phyloP scores from a whole-genome alignment of 2,888 invertebrate species.

The Melieria omissa region DNA sequence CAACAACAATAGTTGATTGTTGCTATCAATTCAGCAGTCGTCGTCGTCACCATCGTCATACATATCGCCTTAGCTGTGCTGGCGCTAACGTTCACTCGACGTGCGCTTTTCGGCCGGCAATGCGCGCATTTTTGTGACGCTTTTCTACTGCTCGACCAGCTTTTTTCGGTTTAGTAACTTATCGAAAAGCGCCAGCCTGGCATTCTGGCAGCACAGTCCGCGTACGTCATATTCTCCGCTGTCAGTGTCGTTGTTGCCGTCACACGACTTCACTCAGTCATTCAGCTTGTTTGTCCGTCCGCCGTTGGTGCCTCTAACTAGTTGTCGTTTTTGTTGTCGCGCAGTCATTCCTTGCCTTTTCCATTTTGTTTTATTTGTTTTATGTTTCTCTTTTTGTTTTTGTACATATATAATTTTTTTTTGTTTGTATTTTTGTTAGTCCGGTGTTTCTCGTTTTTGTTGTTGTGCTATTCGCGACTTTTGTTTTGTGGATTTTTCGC shows the following conservation, averaged over 20 bases:
- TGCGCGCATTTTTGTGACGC: conserved; percentile 7
- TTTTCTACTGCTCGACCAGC: conserved; percentile 17
- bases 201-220: no score
- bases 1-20: background rate
- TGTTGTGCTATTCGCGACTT: conserved; percentile 27
- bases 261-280: no score
- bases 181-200: background rate
- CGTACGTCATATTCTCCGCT: no score
- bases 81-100: no score
- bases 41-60: no score
- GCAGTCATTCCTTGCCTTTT: conserved; percentile 26
- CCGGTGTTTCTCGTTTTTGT: conserved; percentile 9
- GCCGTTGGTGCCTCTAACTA: background rate
- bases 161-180: conserved; percentile 30
- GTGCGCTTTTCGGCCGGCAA: background rate
- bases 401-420: conserved; percentile 17
- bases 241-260: no score
- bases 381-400: conserved; percentile 37
- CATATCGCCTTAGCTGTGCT: no score
- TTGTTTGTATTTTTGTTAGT: conserved; percentile 25
- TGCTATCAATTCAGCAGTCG: background rate
- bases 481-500: conserved; percentile 33
- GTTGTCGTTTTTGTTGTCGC: conserved; percentile 24
- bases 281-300: no score
- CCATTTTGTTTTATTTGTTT: conserved; percentile 31